Evolutionary conservation across 2,888 invertebrate species (phyloP).

Genomic region (Liopterus haemorrhoidalis): DNA sequence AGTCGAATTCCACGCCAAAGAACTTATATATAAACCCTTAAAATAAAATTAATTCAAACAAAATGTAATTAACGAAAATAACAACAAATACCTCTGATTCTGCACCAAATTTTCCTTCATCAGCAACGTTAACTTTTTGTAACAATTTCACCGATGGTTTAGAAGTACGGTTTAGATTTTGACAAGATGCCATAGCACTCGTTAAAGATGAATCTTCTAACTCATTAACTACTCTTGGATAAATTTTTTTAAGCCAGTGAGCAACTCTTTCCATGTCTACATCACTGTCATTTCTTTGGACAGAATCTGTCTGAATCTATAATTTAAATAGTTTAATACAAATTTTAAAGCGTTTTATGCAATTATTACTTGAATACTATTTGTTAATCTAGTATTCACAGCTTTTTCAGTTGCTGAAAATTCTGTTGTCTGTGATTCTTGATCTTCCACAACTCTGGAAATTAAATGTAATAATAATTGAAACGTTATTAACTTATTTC

Average conservation of each 20-base stretch:
- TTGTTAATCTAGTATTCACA: slow-evolving; percentile 36
- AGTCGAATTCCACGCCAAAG: slow-evolving; percentile 43
- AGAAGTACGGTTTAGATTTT: slow-evolving; percentile 7
- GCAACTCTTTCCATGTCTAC: slow-evolving; percentile 47
- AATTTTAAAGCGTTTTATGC: neutral
- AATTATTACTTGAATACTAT: slow-evolving; percentile 12
- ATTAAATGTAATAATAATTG: neutral
- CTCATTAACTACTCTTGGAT: slow-evolving; percentile 46
- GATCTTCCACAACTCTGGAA: slow-evolving; percentile 37
- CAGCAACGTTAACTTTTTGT: slow-evolving; percentile 8
- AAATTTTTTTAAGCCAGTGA: slow-evolving; percentile 47
- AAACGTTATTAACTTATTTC: no score
- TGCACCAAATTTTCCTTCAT: neutral
- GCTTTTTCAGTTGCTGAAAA: slow-evolving; percentile 35
- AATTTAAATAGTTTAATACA: slow-evolving; percentile 13
- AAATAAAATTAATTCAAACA: slow-evolving; percentile 14
- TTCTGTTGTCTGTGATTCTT: slow-evolving; percentile 39
- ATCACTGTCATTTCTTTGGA: slow-evolving; percentile 28
- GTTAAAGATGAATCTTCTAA: slow-evolving; percentile 42
- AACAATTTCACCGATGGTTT: slow-evolving; percentile 11
- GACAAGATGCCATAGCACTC: slow-evolving; percentile 30
- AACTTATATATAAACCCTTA: slow-evolving; percentile 32
- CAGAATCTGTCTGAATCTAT: slow-evolving; percentile 45
- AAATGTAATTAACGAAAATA: neutral
- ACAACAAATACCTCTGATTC: slow-evolving; percentile 1